phyloP scores from a whole-genome alignment of 2,888 invertebrate genomes.

The Conistra vaccinii region DNA sequence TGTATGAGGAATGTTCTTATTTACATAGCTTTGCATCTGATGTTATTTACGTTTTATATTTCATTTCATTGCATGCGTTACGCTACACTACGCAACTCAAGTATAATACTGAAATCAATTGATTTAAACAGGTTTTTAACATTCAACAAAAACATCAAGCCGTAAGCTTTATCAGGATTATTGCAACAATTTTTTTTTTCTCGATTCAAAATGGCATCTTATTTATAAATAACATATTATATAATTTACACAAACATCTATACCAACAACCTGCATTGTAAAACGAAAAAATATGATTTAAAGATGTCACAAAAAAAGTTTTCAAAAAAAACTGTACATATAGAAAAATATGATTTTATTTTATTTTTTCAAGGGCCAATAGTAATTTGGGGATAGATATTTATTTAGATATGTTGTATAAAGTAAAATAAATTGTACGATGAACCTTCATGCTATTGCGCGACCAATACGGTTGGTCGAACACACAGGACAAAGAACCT shows the following conservation, averaged over 20 bases:
- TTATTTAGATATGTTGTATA: slow-evolving; percentile 60
- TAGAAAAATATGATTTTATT: slow-evolving; percentile 71
- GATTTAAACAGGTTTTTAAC: slow-evolving; percentile 71
- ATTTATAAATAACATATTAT: slow-evolving; percentile 66
- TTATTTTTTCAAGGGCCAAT: slow-evolving; percentile 36
- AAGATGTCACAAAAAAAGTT: slow-evolving; percentile 68
- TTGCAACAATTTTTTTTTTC: slow-evolving; percentile 67
- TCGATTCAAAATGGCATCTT: slow-evolving; percentile 75
- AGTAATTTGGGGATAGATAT: slow-evolving; percentile 45
- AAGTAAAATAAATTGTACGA: slow-evolving; percentile 80
- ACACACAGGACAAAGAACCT: slow-evolving; percentile 72
- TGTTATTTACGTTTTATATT: slow-evolving; percentile 63
- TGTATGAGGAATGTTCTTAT: slow-evolving; percentile 91
- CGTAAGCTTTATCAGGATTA: slow-evolving; percentile 66
- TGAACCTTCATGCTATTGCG: slow-evolving; percentile 76
- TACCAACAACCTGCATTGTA: slow-evolving; percentile 70
- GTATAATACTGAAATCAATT: slow-evolving; percentile 83
- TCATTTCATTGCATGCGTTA: slow-evolving; percentile 63
- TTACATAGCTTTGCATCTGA: slow-evolving; percentile 87
- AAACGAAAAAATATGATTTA: slow-evolving; percentile 68
- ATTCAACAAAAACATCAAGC: slow-evolving; percentile 64
- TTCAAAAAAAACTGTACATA: slow-evolving; percentile 75
- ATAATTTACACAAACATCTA: slow-evolving; percentile 71
- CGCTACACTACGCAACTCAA: slow-evolving; percentile 75
- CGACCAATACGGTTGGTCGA: slow-evolving; percentile 67